Base-by-base conservation (phyloP, 2,888 invertebrate genomes). In the Hyposoter dolosus region DNA sequence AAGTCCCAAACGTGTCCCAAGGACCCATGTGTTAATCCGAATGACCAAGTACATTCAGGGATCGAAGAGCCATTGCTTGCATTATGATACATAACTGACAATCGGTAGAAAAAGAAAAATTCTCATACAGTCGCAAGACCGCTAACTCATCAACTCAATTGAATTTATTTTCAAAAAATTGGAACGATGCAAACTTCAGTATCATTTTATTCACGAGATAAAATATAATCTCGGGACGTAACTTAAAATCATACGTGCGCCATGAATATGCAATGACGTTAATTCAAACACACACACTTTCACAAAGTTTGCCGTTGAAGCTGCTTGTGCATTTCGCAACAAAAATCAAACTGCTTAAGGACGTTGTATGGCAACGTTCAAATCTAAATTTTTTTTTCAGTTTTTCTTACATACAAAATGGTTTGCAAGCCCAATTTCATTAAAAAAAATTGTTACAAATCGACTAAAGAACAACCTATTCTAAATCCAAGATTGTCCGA, bases 91-190 rank as follows among this genome's bases (percentile, higher is more conserved):
- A 23, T 50, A 45, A 53, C 17, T 69, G 35, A 35, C 35, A 35
- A 35, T 35, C 9, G 43, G n/a, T 1, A 23, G 32, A 53, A 81
- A 66, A 43, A 66, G 19, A 40, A 40, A 40, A 40, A 40, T 40
- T 40, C 53, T 17, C 56, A 32, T 32, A 19, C 28, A 68, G 72
- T 77, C 50, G 72, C 32, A 66, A 63, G 43, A 76, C 71, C 72
- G 60, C 83, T 86, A 60, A 56, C 69, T 71, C 77, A 65, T 86
- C 81, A 53, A 68, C 47, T 86, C 86, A 83, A 86, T 83, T 6
- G 35, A 35, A 35, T 6, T 35, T 35, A 35, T 5, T 35, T 5
- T 35, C 1, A 5, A 35, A 35, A 35, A 35, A 35, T 35, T 35
- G 35, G 5, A 35, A 35, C 35, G 35, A 35, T 5, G 6, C 35